These are phyloP conservation scores for Phytoseiulus persimilis DNA, from an alignment of 2,888 invertebrate genomes.

Conservation along the genomic window DNA sequence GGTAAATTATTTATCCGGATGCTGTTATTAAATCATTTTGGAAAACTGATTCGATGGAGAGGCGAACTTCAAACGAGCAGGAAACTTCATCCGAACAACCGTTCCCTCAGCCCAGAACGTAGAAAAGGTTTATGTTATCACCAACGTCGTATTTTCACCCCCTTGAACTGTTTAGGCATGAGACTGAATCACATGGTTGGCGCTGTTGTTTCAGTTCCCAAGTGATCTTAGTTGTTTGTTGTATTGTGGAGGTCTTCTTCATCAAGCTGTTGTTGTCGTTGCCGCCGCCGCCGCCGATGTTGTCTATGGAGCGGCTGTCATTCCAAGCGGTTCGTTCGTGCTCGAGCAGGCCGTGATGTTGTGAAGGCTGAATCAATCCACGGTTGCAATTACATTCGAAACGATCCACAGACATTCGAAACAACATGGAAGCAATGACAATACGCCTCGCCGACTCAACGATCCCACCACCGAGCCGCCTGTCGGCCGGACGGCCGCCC, in stretches of 20 bases:
- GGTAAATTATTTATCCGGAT: background rate
- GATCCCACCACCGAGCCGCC: background rate
- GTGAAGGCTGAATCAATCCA: constrained; percentile 5
- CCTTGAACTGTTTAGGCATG: too few species aligned
- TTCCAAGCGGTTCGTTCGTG: background rate
- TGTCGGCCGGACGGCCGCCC: too few species aligned
- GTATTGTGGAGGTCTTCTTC: background rate
- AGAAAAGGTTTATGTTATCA: too few species aligned
- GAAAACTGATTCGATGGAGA: background rate
- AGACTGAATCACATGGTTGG: background rate
- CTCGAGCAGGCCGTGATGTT: background rate
- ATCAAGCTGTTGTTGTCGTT: background rate
- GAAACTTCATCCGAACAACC: background rate
- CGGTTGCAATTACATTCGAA: background rate
- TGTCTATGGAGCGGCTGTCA: background rate
- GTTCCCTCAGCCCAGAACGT: too few species aligned
- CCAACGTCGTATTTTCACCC: too few species aligned
- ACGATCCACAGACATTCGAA: background rate
- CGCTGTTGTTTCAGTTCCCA: background rate
- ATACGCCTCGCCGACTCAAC: background rate
- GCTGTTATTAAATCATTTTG: background rate
- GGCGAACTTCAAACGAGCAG: background rate
- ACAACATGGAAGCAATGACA: constrained; percentile 5
- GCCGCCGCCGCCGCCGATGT: background rate
- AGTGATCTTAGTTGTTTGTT: background rate